Percentiles rank a stretch among this genome's conserved stretches.
Evolutionary conservation across 92 coral and sea anemone species (phyloP).

Genomic region (Parazoanthus swiftii): DNA sequence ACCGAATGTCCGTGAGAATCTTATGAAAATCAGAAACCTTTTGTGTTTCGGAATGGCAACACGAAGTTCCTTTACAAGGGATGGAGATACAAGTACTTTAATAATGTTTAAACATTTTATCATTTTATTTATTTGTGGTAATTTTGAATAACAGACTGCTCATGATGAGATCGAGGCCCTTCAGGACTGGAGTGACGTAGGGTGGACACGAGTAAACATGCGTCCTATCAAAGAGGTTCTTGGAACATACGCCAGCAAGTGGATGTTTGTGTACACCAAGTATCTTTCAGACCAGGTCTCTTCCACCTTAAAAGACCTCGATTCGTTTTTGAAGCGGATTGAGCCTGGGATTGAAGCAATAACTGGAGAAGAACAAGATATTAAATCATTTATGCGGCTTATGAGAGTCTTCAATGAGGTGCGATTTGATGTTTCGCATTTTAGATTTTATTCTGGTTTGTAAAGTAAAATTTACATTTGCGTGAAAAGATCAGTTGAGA

Average conservation of each 20-base stretch:
- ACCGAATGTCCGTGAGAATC: too few species aligned
- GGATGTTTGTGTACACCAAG: constrained; percentile 99
- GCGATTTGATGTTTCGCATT: background rate
- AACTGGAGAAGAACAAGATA: constrained; percentile 95
- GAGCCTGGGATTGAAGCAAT: constrained; percentile 99
- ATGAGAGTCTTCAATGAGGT: constrained; percentile 99
- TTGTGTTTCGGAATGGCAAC: too few species aligned
- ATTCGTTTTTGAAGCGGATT: constrained; percentile 95
- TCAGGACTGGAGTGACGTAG: constrained; percentile 97
- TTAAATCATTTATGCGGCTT: constrained; percentile 92
- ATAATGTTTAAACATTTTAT: too few species aligned
- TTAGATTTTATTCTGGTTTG: background rate
- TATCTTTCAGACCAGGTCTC: constrained; percentile 99
- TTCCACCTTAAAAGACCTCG: constrained; percentile 91
- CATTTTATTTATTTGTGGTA: background rate
- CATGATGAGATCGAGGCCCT: constrained; percentile 88
- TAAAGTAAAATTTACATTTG: too few species aligned
- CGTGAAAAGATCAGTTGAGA: background rate
- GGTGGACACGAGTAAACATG: constrained; percentile 99
- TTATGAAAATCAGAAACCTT: too few species aligned
- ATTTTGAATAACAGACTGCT: constrained; percentile 65
- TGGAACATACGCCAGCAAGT: constrained; percentile 96
- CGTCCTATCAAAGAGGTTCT: constrained; percentile 93
- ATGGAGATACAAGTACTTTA: too few species aligned
- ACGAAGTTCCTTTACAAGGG: too few species aligned